A percentile compares a stretch with the other conserved stretches of the same genome.
Evolutionary conservation across 2,797 vertebrate species (phyloP).

Genomic region (Acanthurus tractus): DNA sequence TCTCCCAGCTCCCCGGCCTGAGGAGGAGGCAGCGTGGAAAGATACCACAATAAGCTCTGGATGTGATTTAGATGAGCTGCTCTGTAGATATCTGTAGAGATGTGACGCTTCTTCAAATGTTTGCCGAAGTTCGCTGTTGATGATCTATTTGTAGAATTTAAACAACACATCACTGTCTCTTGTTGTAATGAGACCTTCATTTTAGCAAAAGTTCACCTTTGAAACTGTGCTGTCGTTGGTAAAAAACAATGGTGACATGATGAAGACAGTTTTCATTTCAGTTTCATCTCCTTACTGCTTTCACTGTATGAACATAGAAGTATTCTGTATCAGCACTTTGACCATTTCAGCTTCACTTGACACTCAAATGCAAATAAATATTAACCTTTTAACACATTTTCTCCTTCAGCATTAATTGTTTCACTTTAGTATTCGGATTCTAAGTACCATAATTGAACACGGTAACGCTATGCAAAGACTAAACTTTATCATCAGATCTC

Average conservation of each 20-base stretch:
- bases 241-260: conserved; percentile 18
- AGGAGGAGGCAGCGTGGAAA: conserved; percentile 14
- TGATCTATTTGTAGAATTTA: background rate
- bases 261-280: background rate
- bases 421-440: background rate
- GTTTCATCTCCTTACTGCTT: background rate
- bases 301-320: background rate
- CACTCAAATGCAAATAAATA: background rate
- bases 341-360: background rate
- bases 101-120: conserved; percentile 14
- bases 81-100: conserved; percentile 7
- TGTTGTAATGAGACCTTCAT: conserved; percentile 8
- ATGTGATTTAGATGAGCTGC: conserved; percentile 11
- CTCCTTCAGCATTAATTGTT: background rate
- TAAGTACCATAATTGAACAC: background rate
- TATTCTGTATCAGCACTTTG: background rate
- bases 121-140: background rate
- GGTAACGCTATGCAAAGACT: background rate
- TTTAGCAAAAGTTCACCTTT: background rate
- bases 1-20: conserved; percentile 15
- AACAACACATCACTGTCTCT: background rate
- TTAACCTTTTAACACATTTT: background rate
- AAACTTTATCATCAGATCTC: background rate
- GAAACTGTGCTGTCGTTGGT: conserved; percentile 2
- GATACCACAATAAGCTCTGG: conserved; percentile 6